These are phyloP conservation scores for Mohoua ochrocephala DNA, from an alignment of 2,113 vertebrate genomes.

Conservation along the genomic window DNA sequence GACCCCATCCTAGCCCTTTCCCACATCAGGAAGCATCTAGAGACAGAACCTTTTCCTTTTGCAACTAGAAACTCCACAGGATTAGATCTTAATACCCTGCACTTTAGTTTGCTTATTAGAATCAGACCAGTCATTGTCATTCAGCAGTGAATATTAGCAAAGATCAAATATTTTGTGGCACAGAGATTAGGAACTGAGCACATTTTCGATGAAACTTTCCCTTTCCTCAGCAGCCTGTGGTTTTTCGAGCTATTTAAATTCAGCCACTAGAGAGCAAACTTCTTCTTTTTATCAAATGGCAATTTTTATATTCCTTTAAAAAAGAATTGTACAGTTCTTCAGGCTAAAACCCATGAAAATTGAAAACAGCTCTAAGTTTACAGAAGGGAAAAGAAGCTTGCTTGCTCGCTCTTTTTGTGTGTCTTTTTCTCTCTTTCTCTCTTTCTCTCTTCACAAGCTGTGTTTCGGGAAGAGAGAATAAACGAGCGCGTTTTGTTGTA, in stretches of 20 bases:
- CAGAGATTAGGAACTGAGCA: background rate
- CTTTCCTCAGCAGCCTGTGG: background rate
- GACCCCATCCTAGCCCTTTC: background rate
- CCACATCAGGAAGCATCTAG: background rate
- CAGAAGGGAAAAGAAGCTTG: background rate
- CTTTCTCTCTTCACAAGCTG: background rate
- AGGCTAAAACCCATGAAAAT: background rate
- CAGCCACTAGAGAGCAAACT: constrained; percentile 74
- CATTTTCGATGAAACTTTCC: background rate
- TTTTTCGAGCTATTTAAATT: constrained; percentile 49
- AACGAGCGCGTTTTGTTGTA: background rate
- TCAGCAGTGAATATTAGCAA: background rate
- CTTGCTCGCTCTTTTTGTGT: background rate
- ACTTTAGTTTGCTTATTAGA: background rate
- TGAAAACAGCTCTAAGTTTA: background rate
- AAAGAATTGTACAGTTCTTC: background rate
- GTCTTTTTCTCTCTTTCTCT: background rate
- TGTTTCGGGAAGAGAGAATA: background rate
- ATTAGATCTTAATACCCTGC: background rate
- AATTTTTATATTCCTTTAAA: constrained; percentile 3
- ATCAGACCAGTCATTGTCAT: background rate
- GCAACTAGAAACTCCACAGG: background rate
- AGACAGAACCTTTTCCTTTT: background rate
- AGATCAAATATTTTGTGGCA: background rate
- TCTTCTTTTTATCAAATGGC: constrained; percentile 65